phyloP scores from a whole-genome alignment of 2,113 vertebrate species.

The Heterocephalus glaber region DNA sequence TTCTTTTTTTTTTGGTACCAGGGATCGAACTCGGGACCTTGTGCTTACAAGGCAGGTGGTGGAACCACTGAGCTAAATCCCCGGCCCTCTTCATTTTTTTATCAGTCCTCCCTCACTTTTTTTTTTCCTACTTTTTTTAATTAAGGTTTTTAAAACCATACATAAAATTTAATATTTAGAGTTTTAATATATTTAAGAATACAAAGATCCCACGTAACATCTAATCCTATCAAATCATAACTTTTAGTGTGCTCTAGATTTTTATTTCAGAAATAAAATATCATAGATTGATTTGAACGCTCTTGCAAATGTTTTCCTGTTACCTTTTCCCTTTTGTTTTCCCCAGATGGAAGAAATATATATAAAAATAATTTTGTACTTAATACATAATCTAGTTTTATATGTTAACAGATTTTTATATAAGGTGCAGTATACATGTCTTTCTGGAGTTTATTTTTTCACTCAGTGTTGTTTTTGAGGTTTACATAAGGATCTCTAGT shows the following conservation, averaged over 20 bases:
- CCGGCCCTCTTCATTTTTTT: no score
- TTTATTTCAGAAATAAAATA: neutral
- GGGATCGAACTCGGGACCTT: no score
- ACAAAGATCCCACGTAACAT: neutral
- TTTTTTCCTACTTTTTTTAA: neutral
- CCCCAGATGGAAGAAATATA: neutral
- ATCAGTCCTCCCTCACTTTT: neutral
- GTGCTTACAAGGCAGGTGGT: no score
- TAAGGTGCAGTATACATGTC: neutral
- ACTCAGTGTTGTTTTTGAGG: constrained; percentile 17
- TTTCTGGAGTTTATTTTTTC: neutral
- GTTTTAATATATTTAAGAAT: neutral
- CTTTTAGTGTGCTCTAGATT: neutral
- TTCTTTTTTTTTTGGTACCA: no score
- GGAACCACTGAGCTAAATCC: no score
- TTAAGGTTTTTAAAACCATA: neutral
- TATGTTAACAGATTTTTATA: neutral
- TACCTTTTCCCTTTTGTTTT: neutral
- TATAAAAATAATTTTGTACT: neutral
- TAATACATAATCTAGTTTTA: neutral
- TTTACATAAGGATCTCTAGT: neutral
- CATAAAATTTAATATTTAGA: neutral
- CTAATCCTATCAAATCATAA: constrained; percentile 18
- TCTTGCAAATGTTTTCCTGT: neutral
- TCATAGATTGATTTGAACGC: neutral